phyloP scores from a whole-genome alignment of 2,113 vertebrate species.

The Phocoena sinus region DNA sequence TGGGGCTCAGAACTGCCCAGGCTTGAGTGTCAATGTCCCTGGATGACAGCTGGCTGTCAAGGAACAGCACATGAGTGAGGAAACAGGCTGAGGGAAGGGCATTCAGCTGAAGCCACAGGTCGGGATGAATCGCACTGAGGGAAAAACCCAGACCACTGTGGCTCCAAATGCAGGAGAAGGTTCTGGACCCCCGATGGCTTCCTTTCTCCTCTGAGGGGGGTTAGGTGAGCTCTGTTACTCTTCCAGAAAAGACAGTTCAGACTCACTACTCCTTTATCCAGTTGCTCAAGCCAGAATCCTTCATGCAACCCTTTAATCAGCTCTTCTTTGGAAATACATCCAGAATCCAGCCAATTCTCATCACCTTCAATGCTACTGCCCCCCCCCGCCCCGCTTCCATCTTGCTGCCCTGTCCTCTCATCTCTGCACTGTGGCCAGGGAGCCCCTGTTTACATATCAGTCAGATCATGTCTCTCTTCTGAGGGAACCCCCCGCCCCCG shows the following conservation, averaged over 20 bases:
- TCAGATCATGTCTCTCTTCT: neutral
- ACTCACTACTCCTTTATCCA: neutral
- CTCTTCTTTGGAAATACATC: neutral
- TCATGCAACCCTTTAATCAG: neutral
- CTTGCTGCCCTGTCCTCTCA: neutral
- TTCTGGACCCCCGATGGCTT: neutral
- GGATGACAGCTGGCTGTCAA: neutral
- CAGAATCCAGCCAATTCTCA: too few species aligned
- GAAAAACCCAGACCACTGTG: rapidly evolving
- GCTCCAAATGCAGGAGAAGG: neutral
- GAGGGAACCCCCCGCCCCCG: neutral
- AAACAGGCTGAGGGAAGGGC: neutral
- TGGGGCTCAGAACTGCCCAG: neutral
- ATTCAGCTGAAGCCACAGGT: neutral
- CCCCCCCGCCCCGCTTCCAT: neutral
- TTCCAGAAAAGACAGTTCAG: neutral
- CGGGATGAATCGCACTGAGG: neutral
- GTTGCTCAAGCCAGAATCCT: neutral
- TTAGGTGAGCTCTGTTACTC: neutral
- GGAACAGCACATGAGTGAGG: neutral
- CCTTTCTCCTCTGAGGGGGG: neutral
- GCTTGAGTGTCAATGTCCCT: neutral
- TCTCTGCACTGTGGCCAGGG: neutral
- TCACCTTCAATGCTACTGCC: neutral
- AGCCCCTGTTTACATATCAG: neutral